These are phyloP conservation scores for Acronicta alni DNA, from an alignment of 2,888 invertebrate genomes.

Conservation along the genomic window DNA sequence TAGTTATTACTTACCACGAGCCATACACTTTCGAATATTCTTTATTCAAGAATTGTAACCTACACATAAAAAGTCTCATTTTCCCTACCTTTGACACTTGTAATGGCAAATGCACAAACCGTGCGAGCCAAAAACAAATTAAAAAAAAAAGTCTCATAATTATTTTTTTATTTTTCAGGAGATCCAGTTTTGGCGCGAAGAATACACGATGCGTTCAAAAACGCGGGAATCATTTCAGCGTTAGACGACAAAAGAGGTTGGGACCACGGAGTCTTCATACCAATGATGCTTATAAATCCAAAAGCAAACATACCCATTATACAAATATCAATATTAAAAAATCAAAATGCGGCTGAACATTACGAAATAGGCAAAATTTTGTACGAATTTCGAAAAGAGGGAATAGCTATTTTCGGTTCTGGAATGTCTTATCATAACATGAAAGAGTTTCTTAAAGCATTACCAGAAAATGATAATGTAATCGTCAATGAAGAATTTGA, in stretches of 20 bases:
- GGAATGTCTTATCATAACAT: slow-evolving; percentile 65
- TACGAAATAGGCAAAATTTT: slow-evolving; percentile 66
- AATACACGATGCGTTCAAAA: slow-evolving; percentile 63
- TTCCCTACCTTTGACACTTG: too few relatives aligned
- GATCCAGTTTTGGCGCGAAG: slow-evolving; percentile 61
- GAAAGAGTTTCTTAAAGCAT: slow-evolving; percentile 28
- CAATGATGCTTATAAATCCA: slow-evolving; percentile 73
- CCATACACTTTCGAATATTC: too few relatives aligned
- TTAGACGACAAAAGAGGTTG: slow-evolving; percentile 68
- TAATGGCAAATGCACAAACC: too few relatives aligned
- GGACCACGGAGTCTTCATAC: slow-evolving; percentile 75
- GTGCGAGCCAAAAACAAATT: too few relatives aligned
- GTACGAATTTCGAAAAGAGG: slow-evolving; percentile 64
- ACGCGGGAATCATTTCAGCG: slow-evolving; percentile 56
- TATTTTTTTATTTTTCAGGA: slow-evolving; percentile 37
- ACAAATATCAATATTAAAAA: slow-evolving; percentile 68
- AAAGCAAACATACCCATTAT: slow-evolving; percentile 68
- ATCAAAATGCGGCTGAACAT: slow-evolving; percentile 64
- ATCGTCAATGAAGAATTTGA: slow-evolving; percentile 45
- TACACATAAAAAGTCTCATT: too few relatives aligned
- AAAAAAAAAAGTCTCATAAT: too few relatives aligned
- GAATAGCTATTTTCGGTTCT: slow-evolving; percentile 68
- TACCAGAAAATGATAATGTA: not conserved
- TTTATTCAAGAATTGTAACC: too few relatives aligned
- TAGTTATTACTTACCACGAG: too few relatives aligned